Base-by-base conservation (phyloP, 1,140 invertebrate species). In the Mylabris phalerata region DNA sequence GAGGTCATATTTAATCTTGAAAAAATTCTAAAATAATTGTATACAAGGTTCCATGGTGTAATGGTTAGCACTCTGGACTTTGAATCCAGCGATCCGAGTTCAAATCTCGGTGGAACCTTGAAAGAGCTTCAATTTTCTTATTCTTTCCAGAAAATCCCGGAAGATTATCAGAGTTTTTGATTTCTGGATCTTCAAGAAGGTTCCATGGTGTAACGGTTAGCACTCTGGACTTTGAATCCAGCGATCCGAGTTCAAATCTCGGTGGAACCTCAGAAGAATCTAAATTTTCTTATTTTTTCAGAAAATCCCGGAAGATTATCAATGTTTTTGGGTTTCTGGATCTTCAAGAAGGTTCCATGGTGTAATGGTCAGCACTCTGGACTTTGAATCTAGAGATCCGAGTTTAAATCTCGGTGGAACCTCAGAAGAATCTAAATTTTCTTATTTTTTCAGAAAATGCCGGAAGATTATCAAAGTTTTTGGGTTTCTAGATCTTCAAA, bases 61-160 rank as follows among this genome's bases (percentile, higher is more conserved):
- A 71, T 71, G 69, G 69, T 71, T 70, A 71, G 69, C 69, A 70
- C 69, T 71, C 69, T 71, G 69, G 69, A 71, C 69, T 71, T 68
- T 71, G 67, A 71, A 71, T 71, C 69, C 69, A 71, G 69, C 69
- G 69, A 71, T 71, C 69, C 69, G 68, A 71, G 67, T 71, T 71
- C 69, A 71, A 71, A 68, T 70, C 69, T 71, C 69, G 69, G 69
- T 70, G 68, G 68, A 66, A 71, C 70, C 69, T 70, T 7, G 13
- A 13, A 13, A 13, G 27, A 32, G 27, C 4, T 4, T 32, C 2
- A 32, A 7, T 32, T 32, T 32, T 7, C 27, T 32, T 32, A 4
- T 32, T 4, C 27, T 32, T 7, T 32, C 4, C 4, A 7, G 4
- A 32, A 7, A 7, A 4, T 32, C 27, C 27, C 0, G 27, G 27